A percentile compares a stretch with the other conserved stretches of the same genome.
Conservation (phyloP, 2,113 vertebrate species). For the Fulmarus glacialis region DNA sequence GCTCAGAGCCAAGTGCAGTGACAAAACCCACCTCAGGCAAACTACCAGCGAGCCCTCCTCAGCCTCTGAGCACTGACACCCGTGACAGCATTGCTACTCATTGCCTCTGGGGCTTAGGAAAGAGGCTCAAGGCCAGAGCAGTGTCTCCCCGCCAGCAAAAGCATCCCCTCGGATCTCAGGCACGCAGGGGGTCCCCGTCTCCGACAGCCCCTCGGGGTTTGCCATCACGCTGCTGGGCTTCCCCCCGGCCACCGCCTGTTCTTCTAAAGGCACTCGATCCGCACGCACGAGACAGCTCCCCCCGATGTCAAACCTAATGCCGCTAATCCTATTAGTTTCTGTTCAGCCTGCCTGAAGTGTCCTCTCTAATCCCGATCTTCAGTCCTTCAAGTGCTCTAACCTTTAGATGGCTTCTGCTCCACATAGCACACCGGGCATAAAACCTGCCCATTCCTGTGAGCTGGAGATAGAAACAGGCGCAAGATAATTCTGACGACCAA, state of each 20-base stretch:
- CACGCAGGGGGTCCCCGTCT: accelerated
- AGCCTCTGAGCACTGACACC: background rate
- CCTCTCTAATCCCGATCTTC: background rate
- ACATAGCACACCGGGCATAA: background rate
- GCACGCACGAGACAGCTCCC: accelerated
- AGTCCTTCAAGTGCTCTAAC: background rate
- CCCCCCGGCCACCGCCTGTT: background rate
- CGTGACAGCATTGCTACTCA: accelerated
- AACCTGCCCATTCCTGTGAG: background rate
- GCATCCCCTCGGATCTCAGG: background rate
- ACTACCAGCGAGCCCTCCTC: background rate
- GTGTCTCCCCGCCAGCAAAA: accelerated
- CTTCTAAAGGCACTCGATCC: background rate
- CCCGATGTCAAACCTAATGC: background rate
- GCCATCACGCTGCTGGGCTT: background rate
- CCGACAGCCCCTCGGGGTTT: accelerated
- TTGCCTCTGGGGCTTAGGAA: background rate
- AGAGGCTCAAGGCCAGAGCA: background rate
- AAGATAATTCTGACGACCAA: accelerated
- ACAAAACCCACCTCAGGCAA: background rate
- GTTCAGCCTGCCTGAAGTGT: background rate
- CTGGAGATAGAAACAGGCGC: background rate
- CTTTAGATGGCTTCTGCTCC: background rate
- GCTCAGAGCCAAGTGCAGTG: background rate
- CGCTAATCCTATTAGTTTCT: background rate